These are phyloP conservation scores for Microplitis mediator DNA, from an alignment of 1,140 invertebrate species.

Conservation along the genomic window DNA sequence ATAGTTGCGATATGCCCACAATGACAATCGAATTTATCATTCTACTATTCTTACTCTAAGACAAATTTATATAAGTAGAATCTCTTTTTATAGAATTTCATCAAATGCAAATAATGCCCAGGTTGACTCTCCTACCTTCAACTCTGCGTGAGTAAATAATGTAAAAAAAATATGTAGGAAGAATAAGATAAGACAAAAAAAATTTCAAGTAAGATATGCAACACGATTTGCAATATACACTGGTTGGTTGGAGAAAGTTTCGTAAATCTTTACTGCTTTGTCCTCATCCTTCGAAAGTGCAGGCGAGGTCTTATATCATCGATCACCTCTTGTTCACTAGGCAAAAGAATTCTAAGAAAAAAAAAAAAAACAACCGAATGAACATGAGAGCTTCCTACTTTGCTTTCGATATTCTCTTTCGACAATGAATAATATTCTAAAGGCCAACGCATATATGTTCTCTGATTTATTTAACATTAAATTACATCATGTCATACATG, in stretches of 20 bases:
- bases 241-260: conserved; percentile 49
- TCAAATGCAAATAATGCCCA: conserved; percentile 7
- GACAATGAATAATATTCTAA: conserved; percentile 9
- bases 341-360: conserved; percentile 21
- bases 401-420: conserved; percentile 17
- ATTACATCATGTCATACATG: neutral
- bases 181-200: conserved; percentile 22
- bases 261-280: conserved; percentile 46
- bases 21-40: conserved; percentile 1
- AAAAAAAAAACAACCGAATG: conserved; percentile 18
- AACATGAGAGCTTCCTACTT: conserved; percentile 47
- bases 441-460: conserved; percentile 9
- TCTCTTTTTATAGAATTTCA: conserved; percentile 1
- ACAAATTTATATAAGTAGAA: neutral
- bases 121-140: conserved; percentile 15
- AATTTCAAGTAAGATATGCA: conserved; percentile 31
- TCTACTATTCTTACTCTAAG: conserved; percentile 19
- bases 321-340: conserved; percentile 23
- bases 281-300: conserved; percentile 32
- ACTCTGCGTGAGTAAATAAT: neutral
- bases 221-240: conserved; percentile 35
- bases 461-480: neutral
- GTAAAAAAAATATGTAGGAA: conserved; percentile 8
- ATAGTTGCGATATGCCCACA: neutral
- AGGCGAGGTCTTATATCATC: conserved; percentile 43